Evolutionary conservation across 2,888 invertebrate genomes (phyloP), one percentile per base, ranked within the genome.

Genomic region (Cerastis leucographa): DNA sequence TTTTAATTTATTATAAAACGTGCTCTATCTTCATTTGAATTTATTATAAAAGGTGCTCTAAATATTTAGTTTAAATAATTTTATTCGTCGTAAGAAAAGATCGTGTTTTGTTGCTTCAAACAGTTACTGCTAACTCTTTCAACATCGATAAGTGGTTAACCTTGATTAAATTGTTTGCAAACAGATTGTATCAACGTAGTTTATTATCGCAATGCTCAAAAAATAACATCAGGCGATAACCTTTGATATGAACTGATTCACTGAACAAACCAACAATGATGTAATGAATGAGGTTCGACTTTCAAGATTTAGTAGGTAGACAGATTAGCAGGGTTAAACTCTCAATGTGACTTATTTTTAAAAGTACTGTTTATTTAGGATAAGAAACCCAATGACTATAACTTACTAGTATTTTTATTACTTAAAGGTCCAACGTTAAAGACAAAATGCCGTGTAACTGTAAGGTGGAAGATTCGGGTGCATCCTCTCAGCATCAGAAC

Each of bases 371-470:
- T 51, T 11, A 25, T 42, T 17, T 22, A 8, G 6, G 8, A 59
- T 4, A 35, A 9, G 29, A 59, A 59, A n/a, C n/a, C 8, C 62
- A n/a, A 40, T 12, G 22, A n/a, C 64, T 42, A 14, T 64, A 17
- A n/a, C n/a, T 64, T 25, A 64, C 42, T 22, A 42, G 42, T 56
- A 71, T 70, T 68, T 65, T 74, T 74, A 42, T 68, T 54, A 12
- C 19, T 64, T 74, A 74, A 80, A 82, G 64, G 46, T 40, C 22
- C 12, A 49, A 70, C 70, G 25, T 35, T 80, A 51, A 77, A 78
- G 73, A 80, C 68, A 62, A 81, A 77, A 94, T 94, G 94, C 94
- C 93, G 81, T 93, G 93, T 87, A 92, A 93, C 86, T 94, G 94
- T 82, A 87, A 91, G 67, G 85, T 89, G 42, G 89, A 88, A n/a